Base-by-base conservation (phyloP, 2,888 invertebrate species). In the Tolmerus cingulatus region DNA sequence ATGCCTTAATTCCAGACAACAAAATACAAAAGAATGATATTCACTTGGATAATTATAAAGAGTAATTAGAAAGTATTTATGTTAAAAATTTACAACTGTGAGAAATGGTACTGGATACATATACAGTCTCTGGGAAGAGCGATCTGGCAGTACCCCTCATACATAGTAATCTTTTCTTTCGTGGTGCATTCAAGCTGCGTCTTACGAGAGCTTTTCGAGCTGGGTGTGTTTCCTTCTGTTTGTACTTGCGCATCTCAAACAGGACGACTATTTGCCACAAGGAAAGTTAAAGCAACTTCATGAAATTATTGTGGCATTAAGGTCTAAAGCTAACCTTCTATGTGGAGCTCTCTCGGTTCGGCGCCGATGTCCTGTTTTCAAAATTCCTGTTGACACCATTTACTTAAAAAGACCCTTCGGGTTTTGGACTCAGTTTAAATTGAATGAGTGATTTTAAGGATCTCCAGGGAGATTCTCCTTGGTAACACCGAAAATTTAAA, bases 221-320 rank as follows among this genome's bases (percentile, higher is more conserved):
- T 23, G n/a, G 43, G 79, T 27, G 46, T 55, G 30, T 51, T 51
- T 55, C 34, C n/a, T 81, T 66, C n/a, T 81, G 51, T 81, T 81
- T 81, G 81, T 81, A 81, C 81, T 55, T 81, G 81, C 81, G 81
- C 81, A 51, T 7, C 34, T 37, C 27, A 30, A 76, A 8, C 30
- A 37, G 66, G 27, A 66, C 12, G 66, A 66, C 23, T 23, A 12
- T 19, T 66, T 19, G 12, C 8, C 27, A 8, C 66, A 66, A 66
- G 27, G 27, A 66, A 23, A 66, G 66, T 27, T 19, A 66, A 66
- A 66, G 23, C 23, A 9, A 27, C 27, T 66, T 66, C 14, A 66
- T 19, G 14, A 23, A 23, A 66, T 66, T 66, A 66, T 23, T 23
- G 27, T 66, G 12, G 66, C 66, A 66, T 9, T 66, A 66, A 5